Conservation (phyloP, 2,113 vertebrate species). For the Amazona guildingii region DNA sequence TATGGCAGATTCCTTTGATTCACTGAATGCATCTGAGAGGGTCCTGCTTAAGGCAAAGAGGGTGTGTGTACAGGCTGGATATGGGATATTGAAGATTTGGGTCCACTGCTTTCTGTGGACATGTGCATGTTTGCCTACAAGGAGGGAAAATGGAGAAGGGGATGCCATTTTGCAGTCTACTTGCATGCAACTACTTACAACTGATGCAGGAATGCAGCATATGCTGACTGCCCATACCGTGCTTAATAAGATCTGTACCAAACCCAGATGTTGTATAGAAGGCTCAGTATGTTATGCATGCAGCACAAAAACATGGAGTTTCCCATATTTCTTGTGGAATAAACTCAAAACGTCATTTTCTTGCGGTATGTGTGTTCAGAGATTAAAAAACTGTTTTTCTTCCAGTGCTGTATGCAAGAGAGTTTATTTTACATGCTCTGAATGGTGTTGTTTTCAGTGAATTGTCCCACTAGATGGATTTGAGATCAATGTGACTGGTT, state of each 20-base stretch:
- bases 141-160: constrained; percentile 2
- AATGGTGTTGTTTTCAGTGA: constrained; percentile 13
- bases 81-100: fast-evolving
- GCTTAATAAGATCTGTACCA: constrained; percentile 29
- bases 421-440: background rate
- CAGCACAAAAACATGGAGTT: background rate
- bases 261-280: constrained; percentile 26
- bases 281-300: background rate
- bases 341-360: background rate
- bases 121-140: background rate
- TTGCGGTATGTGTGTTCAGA: fast-evolving
- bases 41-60: background rate
- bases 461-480: constrained; percentile 53
- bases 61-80: background rate
- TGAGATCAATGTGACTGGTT: constrained; percentile 49
- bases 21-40: background rate
- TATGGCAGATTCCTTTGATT: background rate
- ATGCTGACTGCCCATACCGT: constrained; percentile 26
- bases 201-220: background rate
- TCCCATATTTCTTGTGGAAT: background rate
- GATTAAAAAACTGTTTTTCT: background rate
- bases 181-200: constrained; percentile 12
- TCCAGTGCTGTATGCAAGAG: background rate
- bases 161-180: constrained; percentile 32
- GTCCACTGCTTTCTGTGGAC: background rate